phyloP scores from a whole-genome alignment of 2,888 invertebrate species.

The Graphium colonna region DNA sequence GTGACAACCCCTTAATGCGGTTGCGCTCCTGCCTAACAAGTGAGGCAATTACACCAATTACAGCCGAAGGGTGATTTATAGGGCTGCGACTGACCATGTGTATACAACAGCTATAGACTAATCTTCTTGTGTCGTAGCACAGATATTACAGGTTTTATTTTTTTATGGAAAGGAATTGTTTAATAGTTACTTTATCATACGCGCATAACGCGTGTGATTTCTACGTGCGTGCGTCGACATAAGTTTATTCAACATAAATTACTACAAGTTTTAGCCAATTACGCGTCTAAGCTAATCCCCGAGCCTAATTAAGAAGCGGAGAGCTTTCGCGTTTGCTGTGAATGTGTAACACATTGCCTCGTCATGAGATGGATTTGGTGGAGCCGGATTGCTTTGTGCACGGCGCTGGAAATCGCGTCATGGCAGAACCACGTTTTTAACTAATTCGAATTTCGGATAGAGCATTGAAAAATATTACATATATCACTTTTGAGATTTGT shows the following conservation, averaged over 20 bases:
- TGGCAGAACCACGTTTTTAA: neutral
- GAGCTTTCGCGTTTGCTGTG: constrained; percentile 17
- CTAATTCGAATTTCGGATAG: too few relatives aligned
- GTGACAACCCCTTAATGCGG: neutral
- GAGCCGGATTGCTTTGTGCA: constrained; percentile 15
- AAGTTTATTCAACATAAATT: constrained; percentile 22
- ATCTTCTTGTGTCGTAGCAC: too few relatives aligned
- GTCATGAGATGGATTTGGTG: constrained; percentile 19
- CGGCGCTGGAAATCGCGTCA: constrained; percentile 1
- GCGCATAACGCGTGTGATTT: constrained; percentile 9
- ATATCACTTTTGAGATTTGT: too few relatives aligned
- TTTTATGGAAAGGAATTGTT: too few relatives aligned
- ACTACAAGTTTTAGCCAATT: constrained; percentile 21
- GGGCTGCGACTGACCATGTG: neutral
- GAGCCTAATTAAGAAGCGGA: constrained; percentile 22
- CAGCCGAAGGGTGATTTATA: neutral
- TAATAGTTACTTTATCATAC: too few relatives aligned
- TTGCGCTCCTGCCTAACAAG: neutral
- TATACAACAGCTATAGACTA: too few relatives aligned
- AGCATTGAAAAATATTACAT: too few relatives aligned
- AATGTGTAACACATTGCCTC: constrained; percentile 17
- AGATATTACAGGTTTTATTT: too few relatives aligned
- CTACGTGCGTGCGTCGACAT: constrained; percentile 1
- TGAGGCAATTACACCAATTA: constrained; percentile 7
- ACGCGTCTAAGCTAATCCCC: constrained; percentile 15